These are phyloP conservation scores for Colostygia pectinataria DNA, from an alignment of 2,888 invertebrate species.

Conservation along the genomic window DNA sequence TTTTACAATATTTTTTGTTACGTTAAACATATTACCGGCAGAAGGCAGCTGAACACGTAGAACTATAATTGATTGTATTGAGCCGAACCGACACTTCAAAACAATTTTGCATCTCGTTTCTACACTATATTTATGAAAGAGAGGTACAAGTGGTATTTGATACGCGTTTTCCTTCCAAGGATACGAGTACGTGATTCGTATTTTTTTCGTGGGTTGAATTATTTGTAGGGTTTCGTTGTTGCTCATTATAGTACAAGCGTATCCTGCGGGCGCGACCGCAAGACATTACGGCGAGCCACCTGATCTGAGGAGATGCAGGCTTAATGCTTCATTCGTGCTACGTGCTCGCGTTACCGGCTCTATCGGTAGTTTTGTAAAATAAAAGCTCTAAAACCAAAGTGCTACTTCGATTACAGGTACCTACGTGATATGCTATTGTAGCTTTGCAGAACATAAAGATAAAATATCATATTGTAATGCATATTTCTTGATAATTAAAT, in stretches of 20 bases:
- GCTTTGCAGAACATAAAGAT: constrained; percentile 1
- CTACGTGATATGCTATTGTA: too few relatives aligned
- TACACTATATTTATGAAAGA: constrained; percentile 46
- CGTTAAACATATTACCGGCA: constrained; percentile 66
- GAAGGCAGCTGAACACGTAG: constrained; percentile 74
- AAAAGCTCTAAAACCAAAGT: constrained; percentile 38
- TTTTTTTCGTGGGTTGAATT: constrained; percentile 81
- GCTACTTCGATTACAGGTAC: constrained; percentile 33
- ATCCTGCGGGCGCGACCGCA: constrained; percentile 79
- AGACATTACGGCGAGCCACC: constrained; percentile 73
- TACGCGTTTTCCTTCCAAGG: constrained; percentile 81
- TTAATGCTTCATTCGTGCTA: constrained; percentile 67
- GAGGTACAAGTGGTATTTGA: constrained; percentile 69
- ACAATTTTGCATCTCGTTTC: constrained; percentile 61
- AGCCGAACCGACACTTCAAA: constrained; percentile 72
- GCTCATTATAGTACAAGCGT: constrained; percentile 81
- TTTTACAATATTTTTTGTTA: constrained; percentile 59
- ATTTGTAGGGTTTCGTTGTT: constrained; percentile 82
- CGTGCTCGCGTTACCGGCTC: constrained; percentile 50
- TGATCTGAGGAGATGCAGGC: constrained; percentile 59
- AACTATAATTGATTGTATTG: constrained; percentile 80
- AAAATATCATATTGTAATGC: too few relatives aligned
- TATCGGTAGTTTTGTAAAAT: constrained; percentile 46
- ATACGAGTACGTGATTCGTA: constrained; percentile 79
- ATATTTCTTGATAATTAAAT: too few relatives aligned